Evolutionary conservation across 2,888 invertebrate species (phyloP), one percentile per base, ranked within the genome.

Genomic region (Phaonia tiefii): DNA sequence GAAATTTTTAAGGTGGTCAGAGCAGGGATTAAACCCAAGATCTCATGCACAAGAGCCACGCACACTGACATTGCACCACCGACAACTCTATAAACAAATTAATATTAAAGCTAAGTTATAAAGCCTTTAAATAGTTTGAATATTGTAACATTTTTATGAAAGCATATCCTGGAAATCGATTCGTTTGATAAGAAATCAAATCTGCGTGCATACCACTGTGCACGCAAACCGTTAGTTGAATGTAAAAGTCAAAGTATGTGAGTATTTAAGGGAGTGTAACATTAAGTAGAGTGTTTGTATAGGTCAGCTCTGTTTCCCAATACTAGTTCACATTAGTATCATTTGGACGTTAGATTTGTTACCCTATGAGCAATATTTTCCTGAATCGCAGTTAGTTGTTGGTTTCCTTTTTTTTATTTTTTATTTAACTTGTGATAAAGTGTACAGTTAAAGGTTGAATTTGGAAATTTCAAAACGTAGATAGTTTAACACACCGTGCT

Each of bases 351-450:
- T 31, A n/a, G 13, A n/a, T 42, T 22, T 42, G 0, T 5, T 22
- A 20, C 31, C 31, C 20, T 51, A 39, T 60, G 60, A 60, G 20
- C 15, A n/a, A n/a, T 37, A 60, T 60, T 60, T 60, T 60, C 31
- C 37, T 31, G 15, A 15, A 31, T 58, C 26, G n/a, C n/a, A n/a
- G n/a, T n/a, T n/a, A 58, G 26, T 15, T 58, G 26, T 58, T 58
- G 58, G 37, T 60, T 60, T n/a, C 8, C 26, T n/a, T 31, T 56
- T 22, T 56, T 15, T n/a, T 31, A 2, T 2, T 3, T 60, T 10
- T 39, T 20, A 1, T 58, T 58, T 13, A 42, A 2, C 42, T 63
- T 31, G 20, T 8, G 37, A 20, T 67, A 11, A 20, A 26, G 4
- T 25, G 44, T 25, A 26, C 26, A 31, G 10, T 49, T 15, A 37